These are phyloP conservation scores for Strigamia maritima DNA, from an alignment of 2,888 invertebrate species.

Conservation along the genomic window DNA sequence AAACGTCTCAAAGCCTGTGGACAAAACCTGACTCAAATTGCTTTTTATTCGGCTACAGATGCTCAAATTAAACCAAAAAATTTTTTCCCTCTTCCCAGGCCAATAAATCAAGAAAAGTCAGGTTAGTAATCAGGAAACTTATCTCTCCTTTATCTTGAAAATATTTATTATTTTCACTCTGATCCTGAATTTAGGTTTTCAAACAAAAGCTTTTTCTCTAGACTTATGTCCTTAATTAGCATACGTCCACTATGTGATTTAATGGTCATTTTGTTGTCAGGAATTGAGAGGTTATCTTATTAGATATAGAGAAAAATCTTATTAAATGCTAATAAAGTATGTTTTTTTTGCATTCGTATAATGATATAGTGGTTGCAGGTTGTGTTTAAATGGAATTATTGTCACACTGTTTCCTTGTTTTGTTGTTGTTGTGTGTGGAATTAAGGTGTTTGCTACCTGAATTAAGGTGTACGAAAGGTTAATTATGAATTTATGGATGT, in stretches of 20 bases:
- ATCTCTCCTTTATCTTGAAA: background rate
- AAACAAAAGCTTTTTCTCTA: background rate
- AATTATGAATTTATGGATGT: too few relatives aligned
- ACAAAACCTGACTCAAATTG: constrained; percentile 4
- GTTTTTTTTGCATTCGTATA: background rate
- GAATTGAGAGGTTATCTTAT: background rate
- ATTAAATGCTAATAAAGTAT: background rate
- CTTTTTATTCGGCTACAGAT: background rate
- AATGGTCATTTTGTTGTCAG: background rate
- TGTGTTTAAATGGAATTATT: too few relatives aligned
- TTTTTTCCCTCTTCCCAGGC: background rate
- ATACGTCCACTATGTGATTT: background rate
- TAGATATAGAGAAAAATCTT: background rate
- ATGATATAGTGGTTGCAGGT: background rate
- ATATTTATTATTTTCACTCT: background rate
- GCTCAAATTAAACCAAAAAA: background rate
- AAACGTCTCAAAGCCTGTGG: background rate
- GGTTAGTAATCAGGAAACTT: background rate
- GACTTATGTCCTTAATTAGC: background rate
- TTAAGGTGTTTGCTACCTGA: too few relatives aligned
- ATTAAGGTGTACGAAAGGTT: too few relatives aligned
- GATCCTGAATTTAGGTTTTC: background rate
- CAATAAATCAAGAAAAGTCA: background rate
- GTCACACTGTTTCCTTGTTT: too few relatives aligned
- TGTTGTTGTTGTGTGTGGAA: too few relatives aligned